A percentile compares a stretch with the other conserved stretches of the same genome.
Evolutionary conservation across 2,888 invertebrate genomes (phyloP).

Genomic region (Drosophila mayaguana): DNA sequence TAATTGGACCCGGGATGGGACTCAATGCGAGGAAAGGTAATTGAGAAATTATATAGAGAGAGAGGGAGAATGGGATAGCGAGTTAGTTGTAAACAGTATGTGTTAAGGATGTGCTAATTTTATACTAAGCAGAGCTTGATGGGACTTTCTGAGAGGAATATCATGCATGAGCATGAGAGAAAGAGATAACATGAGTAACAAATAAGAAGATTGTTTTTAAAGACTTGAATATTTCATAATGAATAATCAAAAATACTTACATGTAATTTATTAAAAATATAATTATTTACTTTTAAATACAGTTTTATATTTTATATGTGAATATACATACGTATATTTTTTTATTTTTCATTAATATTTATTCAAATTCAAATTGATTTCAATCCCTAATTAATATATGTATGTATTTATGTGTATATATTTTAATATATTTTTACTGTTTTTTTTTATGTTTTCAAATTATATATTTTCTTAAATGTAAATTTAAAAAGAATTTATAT

Average conservation of each 20-base stretch:
- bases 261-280: too few relatives aligned
- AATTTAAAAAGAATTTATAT: too few relatives aligned
- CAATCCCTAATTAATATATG: too few relatives aligned
- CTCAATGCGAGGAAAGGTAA: slow-evolving; percentile 4
- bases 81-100: slow-evolving; percentile 28
- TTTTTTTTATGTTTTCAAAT: too few relatives aligned
- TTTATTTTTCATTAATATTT: not conserved
- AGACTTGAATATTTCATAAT: not conserved
- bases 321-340: not conserved
- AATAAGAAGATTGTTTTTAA: too few relatives aligned
- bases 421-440: too few relatives aligned
- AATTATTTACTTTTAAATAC: not conserved
- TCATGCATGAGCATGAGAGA: not conserved
- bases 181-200: not conserved
- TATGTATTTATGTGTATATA: too few relatives aligned
- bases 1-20: slow-evolving; percentile 54
- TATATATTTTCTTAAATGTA: too few relatives aligned
- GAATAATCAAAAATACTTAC: too few relatives aligned
- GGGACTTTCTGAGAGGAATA: not conserved
- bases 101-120: slow-evolving; percentile 73
- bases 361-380: not conserved
- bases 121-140: slow-evolving; percentile 49
- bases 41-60: slow-evolving; percentile 23
- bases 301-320: not conserved
- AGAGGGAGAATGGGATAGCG: not conserved